Percentiles rank a stretch among this genome's conserved stretches.
Evolutionary conservation across 2,797 vertebrate genomes (phyloP).

Genomic region (Potorous gilbertii): DNA sequence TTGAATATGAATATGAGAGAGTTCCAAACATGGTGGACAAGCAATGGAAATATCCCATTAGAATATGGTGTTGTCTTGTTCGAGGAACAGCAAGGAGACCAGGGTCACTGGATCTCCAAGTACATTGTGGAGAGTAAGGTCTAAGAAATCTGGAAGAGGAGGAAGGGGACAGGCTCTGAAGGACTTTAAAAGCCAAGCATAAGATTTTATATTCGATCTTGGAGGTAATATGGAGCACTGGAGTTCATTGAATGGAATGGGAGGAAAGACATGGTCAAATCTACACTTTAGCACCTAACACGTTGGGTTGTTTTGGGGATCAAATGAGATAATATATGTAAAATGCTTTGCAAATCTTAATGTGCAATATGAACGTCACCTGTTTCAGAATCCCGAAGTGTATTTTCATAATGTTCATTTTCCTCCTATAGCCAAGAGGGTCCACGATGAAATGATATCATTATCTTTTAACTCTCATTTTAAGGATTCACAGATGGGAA

Average conservation of each 20-base stretch:
- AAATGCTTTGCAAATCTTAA: not conserved
- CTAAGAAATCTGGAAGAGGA: not conserved
- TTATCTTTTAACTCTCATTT: not conserved
- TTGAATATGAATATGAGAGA: not conserved
- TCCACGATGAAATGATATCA: not conserved
- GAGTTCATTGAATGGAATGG: not conserved
- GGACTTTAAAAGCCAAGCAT: not conserved
- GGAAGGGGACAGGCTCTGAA: not conserved
- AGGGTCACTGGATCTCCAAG: not conserved
- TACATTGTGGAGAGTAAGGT: not conserved
- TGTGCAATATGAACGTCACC: not conserved
- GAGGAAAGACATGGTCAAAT: not conserved
- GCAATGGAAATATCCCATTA: not conserved
- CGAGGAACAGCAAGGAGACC: not conserved
- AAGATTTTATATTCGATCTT: not conserved
- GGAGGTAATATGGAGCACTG: not conserved
- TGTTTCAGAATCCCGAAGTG: not conserved
- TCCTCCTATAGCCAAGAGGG: not conserved
- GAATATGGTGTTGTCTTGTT: not conserved
- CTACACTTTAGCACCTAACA: not conserved
- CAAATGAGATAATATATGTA: not conserved
- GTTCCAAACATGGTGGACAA: not conserved
- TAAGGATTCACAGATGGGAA: not conserved
- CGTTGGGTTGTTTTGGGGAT: not conserved
- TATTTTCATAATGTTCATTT: not conserved